phyloP scores from a whole-genome alignment of 2,113 vertebrate species.

The Cheirogaleus medius region DNA sequence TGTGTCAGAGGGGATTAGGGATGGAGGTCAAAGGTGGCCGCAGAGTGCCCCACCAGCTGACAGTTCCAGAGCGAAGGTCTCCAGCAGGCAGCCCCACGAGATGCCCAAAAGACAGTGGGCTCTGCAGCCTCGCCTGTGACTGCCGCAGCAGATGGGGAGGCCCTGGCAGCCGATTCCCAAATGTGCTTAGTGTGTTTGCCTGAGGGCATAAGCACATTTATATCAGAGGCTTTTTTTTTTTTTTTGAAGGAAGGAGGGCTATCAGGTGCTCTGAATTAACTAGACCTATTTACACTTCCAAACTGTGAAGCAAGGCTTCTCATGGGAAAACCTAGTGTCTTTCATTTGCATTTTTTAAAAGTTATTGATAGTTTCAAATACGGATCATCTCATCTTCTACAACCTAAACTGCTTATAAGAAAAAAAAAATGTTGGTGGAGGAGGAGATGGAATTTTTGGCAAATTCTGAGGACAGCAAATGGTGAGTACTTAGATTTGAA shows the following conservation, averaged over 20 bases:
- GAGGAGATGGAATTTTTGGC: not conserved
- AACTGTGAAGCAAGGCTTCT: not conserved
- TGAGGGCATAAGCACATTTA: not conserved
- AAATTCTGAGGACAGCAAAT: not conserved
- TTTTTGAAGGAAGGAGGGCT: not conserved
- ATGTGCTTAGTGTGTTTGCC: not conserved
- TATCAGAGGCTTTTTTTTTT: not conserved
- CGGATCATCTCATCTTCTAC: not conserved
- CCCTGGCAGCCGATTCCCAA: not conserved
- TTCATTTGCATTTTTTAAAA: not conserved
- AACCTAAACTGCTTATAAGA: not conserved
- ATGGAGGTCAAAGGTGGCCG: constrained; percentile 61
- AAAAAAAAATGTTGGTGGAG: not conserved
- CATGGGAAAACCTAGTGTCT: not conserved
- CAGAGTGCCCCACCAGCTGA: constrained; percentile 49
- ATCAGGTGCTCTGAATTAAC: not conserved
- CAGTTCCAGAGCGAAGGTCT: constrained; percentile 55
- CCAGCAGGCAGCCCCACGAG: not conserved
- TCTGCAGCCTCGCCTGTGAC: not conserved
- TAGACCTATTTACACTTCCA: not conserved
- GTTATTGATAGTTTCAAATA: not conserved
- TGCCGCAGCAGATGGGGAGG: constrained; percentile 20
- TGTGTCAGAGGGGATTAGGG: constrained; percentile 63
- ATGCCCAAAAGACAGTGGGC: not conserved
- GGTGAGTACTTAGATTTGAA: not conserved